Conservation (phyloP, 2,888 invertebrate species). For the Trachelus troglodyta region DNA sequence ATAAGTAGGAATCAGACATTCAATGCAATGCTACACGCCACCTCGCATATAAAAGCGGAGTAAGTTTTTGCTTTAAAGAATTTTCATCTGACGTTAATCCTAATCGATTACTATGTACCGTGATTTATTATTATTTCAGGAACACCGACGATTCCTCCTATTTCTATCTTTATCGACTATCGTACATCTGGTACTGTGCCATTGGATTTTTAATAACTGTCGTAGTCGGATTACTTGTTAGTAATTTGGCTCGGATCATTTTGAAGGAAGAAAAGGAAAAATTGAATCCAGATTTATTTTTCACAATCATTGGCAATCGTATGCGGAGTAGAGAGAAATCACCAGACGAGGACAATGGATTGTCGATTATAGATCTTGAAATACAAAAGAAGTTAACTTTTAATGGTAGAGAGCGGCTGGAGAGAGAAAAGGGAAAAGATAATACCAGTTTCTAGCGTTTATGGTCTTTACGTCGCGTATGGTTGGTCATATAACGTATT, state of each 20-base stretch:
- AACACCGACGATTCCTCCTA: constrained; percentile 31
- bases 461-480: neutral
- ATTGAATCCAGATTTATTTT: constrained; percentile 52
- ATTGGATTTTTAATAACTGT: constrained; percentile 81
- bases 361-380: constrained; percentile 72
- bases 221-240: constrained; percentile 75
- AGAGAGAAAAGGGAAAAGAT: neutral
- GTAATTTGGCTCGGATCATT: constrained; percentile 34
- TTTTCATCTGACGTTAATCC: neutral
- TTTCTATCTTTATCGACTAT: constrained; percentile 56
- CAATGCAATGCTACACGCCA: neutral
- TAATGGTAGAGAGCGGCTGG: neutral
- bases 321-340: constrained; percentile 34
- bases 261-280: constrained; percentile 19
- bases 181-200: constrained; percentile 89
- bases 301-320: constrained; percentile 47
- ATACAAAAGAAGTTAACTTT: neutral
- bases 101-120: neutral
- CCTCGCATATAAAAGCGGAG: neutral
- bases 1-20: neutral
- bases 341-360: neutral
- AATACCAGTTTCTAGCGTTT: neutral
- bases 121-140: constrained; percentile 27
- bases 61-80: neutral
- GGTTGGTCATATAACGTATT: neutral